Conservation (phyloP, 1,140 invertebrate genomes). For the Dryas iulia region DNA sequence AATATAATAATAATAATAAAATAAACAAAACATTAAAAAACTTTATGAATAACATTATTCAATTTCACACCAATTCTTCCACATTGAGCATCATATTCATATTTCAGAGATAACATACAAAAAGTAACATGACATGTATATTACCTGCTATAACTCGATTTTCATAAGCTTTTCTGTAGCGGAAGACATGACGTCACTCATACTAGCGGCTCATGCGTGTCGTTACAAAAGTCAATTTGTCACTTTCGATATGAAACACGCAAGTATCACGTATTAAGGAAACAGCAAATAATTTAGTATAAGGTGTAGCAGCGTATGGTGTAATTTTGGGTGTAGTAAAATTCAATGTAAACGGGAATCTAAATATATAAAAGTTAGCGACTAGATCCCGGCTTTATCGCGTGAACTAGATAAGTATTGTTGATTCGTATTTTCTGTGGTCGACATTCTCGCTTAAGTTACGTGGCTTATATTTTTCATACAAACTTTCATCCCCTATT, state of each 20-base stretch:
- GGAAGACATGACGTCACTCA: constrained; percentile 10
- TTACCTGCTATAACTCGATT: background rate
- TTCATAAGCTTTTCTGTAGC: background rate
- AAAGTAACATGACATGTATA: background rate
- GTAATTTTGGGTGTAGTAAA: background rate
- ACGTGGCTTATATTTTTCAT: too few relatives aligned
- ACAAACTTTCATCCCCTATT: too few relatives aligned
- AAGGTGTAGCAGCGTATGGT: background rate
- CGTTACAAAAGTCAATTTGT: constrained; percentile 35
- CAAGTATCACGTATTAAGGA: constrained; percentile 22
- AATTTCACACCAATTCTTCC: background rate
- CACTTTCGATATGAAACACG: constrained; percentile 33
- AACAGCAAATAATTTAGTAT: constrained; percentile 16
- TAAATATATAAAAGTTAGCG: too few relatives aligned
- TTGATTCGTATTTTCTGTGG: too few relatives aligned
- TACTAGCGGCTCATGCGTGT: constrained; percentile 19
- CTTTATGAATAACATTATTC: background rate
- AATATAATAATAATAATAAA: too few relatives aligned
- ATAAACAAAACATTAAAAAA: too few relatives aligned
- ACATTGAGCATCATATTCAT: background rate
- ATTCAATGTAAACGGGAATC: too few relatives aligned
- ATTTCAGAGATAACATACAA: background rate
- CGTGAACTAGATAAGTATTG: too few relatives aligned
- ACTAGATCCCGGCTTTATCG: too few relatives aligned
- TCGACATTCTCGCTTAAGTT: too few relatives aligned